Evolutionary conservation across 2,888 invertebrate genomes (phyloP), one percentile per base, ranked within the genome.

Genomic region (Drosophila demipolita): DNA sequence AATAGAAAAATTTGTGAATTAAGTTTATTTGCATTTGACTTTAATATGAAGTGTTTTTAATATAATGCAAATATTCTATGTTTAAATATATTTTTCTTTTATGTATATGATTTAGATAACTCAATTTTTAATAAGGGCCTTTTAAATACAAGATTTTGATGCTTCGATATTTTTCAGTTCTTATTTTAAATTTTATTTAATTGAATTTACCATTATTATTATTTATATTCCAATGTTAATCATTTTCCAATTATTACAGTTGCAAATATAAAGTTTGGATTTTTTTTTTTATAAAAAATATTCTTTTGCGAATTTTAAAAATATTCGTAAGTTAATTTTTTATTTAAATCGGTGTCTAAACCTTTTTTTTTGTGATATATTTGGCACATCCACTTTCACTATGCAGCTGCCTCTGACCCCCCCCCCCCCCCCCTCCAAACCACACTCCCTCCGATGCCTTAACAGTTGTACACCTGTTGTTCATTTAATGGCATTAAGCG

Each of bases 401-500:
- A 17, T 26, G 8, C 23, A 6, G 26, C 11, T 33, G 11, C 17
- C 23, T 2, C 23, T 29, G 33, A 49, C 50, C 50, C 17, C 53
- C 29, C 9, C 29, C 12, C 38, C 33, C 32, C 35, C 20, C 9
- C 1, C n/a, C n/a, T n/a, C n/a, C n/a, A n/a, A n/a, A n/a, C n/a
- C 23, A 23, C 23, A 1, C 40, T n/a, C n/a, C 32, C 42, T 8
- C 42, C 45, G 38, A 33, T 36, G 29, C 17, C 32, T 17, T 7
- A n/a, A 11, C 40, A n/a, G 48, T 17, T 61, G 54, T 66, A 52
- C 76, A 78, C 67, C 78, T 78, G 77, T 68, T 66, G 61, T 77
- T 77, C 73, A 64, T 66, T 70, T 75, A 67, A 70, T 61, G 70
- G 40, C 70, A 80, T 68, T 80, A 73, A 75, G 66, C 66, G 61